Conservation (phyloP, 2,113 vertebrate species). For the Poicephalus gulielmi region DNA sequence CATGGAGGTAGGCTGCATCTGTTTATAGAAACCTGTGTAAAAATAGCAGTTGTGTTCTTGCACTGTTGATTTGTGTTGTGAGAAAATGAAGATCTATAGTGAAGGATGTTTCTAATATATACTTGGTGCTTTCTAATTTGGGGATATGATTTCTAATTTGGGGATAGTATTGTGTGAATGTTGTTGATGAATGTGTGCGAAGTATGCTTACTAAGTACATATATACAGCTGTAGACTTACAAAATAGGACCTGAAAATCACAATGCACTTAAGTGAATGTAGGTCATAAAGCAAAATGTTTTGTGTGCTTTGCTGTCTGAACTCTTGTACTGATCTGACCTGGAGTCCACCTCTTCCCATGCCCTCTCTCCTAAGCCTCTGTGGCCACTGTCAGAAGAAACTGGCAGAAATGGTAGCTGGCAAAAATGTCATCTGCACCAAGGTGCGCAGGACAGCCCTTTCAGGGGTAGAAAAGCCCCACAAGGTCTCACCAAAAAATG, state of each 20-base stretch:
- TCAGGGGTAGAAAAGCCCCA: not conserved
- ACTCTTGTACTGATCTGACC: not conserved
- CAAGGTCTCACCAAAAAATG: not conserved
- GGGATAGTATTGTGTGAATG: conserved; percentile 25
- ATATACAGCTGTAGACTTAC: not conserved
- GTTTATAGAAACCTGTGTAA: not conserved
- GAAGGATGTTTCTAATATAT: conserved; percentile 1
- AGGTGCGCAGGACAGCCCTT: not conserved
- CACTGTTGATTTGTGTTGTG: not conserved
- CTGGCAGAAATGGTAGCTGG: not conserved
- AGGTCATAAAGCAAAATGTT: not conserved
- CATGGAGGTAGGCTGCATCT: not conserved
- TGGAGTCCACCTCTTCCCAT: not conserved
- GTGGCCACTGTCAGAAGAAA: not conserved
- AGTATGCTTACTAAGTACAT: conserved; percentile 5
- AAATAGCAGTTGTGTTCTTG: not conserved
- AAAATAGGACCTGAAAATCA: not conserved
- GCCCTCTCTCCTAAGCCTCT: not conserved
- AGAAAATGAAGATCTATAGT: conserved; percentile 7
- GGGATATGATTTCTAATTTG: conserved; percentile 48
- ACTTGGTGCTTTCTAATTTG: conserved; percentile 46
- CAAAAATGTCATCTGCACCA: not conserved
- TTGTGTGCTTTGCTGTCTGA: not conserved
- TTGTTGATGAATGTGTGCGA: conserved; percentile 18
- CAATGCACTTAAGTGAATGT: not conserved